phyloP scores from a whole-genome alignment of 2,888 invertebrate genomes.

The Endomychus coccineus region DNA sequence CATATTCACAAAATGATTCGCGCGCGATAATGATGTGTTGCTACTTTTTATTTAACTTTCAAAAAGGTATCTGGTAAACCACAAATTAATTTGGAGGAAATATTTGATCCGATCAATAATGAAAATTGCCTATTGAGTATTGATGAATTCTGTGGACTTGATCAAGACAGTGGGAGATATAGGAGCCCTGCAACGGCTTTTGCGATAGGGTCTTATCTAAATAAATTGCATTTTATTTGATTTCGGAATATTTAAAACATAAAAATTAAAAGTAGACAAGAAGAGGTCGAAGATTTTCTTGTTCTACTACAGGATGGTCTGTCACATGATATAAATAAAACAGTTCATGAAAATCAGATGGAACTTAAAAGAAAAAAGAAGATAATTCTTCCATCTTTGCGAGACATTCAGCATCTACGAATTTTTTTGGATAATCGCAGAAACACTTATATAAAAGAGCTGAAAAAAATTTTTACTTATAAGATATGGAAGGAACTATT shows the following conservation, averaged over 20 bases:
- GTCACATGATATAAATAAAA: slow-evolving; percentile 6
- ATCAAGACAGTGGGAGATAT: background rate
- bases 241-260: slow-evolving; percentile 5
- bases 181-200: slow-evolving; percentile 2
- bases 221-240: slow-evolving; percentile 4
- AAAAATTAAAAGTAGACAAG: slow-evolving; percentile 3
- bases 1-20: slow-evolving; percentile 5
- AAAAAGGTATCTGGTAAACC: background rate
- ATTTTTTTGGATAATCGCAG: background rate
- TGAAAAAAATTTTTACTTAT: background rate
- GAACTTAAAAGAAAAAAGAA: slow-evolving; percentile 4
- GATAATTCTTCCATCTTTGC: background rate
- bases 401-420: slow-evolving; percentile 1
- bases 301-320: slow-evolving; percentile 2
- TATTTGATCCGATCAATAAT: background rate
- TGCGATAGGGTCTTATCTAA: slow-evolving; percentile 2
- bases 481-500: background rate
- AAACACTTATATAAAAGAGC: background rate
- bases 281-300: slow-evolving; percentile 5
- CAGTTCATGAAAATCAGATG: slow-evolving; percentile 5
- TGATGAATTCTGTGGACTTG: background rate
- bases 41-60: background rate
- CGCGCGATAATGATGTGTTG: slow-evolving; percentile 1
- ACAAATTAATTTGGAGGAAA: background rate
- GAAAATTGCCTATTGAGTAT: background rate